A percentile compares a stretch with the other conserved stretches of the same genome.
Evolutionary conservation across 2,797 vertebrate genomes (phyloP).

Genomic region (Oryzias dopingdopingensis): DNA sequence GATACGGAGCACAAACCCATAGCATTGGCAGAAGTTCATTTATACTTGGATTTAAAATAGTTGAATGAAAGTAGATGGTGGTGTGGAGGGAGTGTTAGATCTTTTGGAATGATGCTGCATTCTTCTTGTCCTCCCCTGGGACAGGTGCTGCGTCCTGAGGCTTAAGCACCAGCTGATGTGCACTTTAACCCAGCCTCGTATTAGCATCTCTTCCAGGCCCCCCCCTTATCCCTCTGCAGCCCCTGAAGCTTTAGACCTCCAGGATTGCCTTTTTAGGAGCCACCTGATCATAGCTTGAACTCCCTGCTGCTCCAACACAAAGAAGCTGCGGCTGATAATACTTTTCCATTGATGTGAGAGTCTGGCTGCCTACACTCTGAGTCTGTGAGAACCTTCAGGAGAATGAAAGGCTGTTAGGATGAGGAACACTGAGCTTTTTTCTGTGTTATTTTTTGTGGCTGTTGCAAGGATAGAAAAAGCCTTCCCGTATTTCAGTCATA

Average conservation of each 20-base stretch:
- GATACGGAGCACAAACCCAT: no score
- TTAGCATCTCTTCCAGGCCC: constrained; percentile 53
- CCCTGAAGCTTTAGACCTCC: constrained; percentile 45
- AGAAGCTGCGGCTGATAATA: constrained; percentile 71
- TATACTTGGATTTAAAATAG: no score
- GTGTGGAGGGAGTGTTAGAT: not conserved
- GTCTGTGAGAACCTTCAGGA: constrained; percentile 15
- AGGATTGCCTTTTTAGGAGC: constrained; percentile 84
- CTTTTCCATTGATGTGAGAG: constrained; percentile 29
- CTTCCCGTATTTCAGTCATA: no score
- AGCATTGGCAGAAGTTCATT: no score
- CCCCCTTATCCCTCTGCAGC: constrained; percentile 37
- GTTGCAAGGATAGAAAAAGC: not conserved
- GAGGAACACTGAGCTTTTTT: constrained; percentile 7
- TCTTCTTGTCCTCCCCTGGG: constrained; percentile 50
- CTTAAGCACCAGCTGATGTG: constrained; percentile 65
- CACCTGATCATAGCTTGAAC: constrained; percentile 67
- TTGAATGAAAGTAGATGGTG: no score
- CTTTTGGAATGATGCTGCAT: constrained; percentile 40
- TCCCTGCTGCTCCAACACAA: constrained; percentile 52
- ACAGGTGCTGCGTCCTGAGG: constrained; percentile 42
- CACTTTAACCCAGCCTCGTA: constrained; percentile 36
- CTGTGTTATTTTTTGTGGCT: not conserved
- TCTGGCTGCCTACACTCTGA: not conserved
- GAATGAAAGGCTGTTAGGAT: constrained; percentile 3